phyloP scores from a whole-genome alignment of 2,113 vertebrate genomes.

The Pseudorasbora parva region DNA sequence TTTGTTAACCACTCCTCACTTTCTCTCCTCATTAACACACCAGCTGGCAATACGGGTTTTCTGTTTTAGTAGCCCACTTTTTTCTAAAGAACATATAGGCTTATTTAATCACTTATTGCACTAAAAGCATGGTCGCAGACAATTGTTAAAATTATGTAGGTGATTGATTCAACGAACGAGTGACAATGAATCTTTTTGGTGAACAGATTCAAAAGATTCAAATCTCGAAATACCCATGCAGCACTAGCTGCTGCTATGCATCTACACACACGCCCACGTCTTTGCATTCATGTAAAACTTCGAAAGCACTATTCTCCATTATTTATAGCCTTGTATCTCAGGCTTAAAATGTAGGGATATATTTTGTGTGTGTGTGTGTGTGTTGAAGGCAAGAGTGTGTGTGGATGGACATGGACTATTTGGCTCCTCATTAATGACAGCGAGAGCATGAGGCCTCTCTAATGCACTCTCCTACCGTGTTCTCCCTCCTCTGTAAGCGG shows the following conservation, averaged over 20 bases:
- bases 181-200: background rate
- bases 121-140: background rate
- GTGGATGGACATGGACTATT: constrained; percentile 65
- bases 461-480: constrained; percentile 67
- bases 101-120: no score
- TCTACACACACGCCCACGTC: background rate
- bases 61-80: background rate
- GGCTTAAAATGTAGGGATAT: background rate
- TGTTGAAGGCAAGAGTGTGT: constrained; percentile 63
- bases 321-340: constrained; percentile 65
- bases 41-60: constrained; percentile 3
- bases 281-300: constrained; percentile 53
- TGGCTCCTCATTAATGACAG: constrained; percentile 75
- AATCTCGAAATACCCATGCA: background rate
- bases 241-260: constrained; percentile 49
- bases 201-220: background rate
- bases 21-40: constrained; percentile 31
- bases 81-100: background rate
- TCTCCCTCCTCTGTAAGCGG: constrained; percentile 18
- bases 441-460: constrained; percentile 62
- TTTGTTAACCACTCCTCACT: background rate
- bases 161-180: no score
- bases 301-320: constrained; percentile 66
- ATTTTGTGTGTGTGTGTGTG: no score
- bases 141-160: background rate